Conservation (phyloP, 2,888 invertebrate genomes). For the Orthonevra nobilis region DNA sequence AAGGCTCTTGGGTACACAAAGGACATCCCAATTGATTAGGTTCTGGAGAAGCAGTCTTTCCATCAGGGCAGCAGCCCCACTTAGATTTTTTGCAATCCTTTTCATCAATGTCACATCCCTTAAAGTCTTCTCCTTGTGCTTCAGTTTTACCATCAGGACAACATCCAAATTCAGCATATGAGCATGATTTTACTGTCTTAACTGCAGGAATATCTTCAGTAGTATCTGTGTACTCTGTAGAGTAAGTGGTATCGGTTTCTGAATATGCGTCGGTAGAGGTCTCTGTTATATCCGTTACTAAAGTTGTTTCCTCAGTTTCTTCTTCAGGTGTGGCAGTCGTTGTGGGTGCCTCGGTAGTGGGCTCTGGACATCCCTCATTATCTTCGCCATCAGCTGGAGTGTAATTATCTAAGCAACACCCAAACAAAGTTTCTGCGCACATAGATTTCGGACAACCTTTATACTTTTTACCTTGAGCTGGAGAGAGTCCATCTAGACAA, state of each 20-base stretch:
- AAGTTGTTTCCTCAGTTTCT: constrained; percentile 70
- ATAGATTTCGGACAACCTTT: constrained; percentile 88
- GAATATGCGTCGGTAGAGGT: constrained; percentile 49
- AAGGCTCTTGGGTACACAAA: constrained; percentile 85
- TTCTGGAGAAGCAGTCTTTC: constrained; percentile 84
- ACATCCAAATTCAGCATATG: constrained; percentile 82
- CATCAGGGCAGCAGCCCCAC: constrained; percentile 90
- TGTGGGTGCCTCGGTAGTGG: constrained; percentile 81
- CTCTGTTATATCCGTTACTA: constrained; percentile 9
- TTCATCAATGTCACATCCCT: constrained; percentile 74
- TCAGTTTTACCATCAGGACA: constrained; percentile 85
- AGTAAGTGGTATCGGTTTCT: constrained; percentile 64
- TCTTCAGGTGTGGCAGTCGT: constrained; percentile 72
- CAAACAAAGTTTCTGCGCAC: constrained; percentile 90
- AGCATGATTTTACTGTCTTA: constrained; percentile 77
- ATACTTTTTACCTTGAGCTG: constrained; percentile 85
- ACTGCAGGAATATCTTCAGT: constrained; percentile 75
- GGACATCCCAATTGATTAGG: constrained; percentile 88
- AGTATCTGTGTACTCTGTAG: constrained; percentile 74
- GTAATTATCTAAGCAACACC: constrained; percentile 91
- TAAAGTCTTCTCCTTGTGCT: constrained; percentile 83
- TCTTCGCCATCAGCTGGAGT: constrained; percentile 89
- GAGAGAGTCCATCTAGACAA: constrained; percentile 90
- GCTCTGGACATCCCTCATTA: constrained; percentile 89
- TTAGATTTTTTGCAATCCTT: constrained; percentile 81